These are phyloP conservation scores for Heterocephalus glaber DNA, from an alignment of 2,113 vertebrate species.

Conservation along the genomic window DNA sequence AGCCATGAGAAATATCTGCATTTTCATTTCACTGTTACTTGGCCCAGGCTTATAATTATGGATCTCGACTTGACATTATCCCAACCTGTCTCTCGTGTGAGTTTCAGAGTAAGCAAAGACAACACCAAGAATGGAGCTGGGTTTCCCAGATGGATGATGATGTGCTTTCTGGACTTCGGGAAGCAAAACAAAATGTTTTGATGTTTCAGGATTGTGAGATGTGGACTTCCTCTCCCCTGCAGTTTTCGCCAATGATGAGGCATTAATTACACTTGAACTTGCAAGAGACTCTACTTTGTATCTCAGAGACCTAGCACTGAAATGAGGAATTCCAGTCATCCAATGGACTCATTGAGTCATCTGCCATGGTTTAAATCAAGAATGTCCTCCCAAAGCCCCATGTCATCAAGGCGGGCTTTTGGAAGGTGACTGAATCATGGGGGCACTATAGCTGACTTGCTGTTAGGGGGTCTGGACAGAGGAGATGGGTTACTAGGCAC, in stretches of 20 bases:
- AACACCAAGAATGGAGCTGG: background rate
- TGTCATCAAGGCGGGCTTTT: background rate
- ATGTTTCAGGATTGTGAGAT: background rate
- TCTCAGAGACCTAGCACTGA: background rate
- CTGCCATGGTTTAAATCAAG: background rate
- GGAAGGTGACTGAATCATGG: background rate
- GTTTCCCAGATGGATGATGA: background rate
- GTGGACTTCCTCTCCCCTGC: no score
- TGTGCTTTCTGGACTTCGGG: background rate
- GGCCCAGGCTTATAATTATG: background rate
- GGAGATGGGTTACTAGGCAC: background rate
- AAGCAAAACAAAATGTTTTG: slow-evolving; percentile 4
- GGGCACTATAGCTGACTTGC: background rate
- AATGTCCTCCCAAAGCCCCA: background rate
- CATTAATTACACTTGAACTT: background rate
- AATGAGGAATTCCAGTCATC: background rate
- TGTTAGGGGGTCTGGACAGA: background rate
- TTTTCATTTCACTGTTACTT: background rate
- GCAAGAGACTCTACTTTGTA: background rate
- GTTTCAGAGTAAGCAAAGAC: background rate
- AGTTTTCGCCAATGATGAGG: background rate
- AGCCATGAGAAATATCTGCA: background rate
- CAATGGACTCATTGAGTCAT: background rate
- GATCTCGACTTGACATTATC: background rate
- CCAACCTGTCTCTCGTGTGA: background rate